phyloP scores from a whole-genome alignment of 2,888 invertebrate genomes.

The Acrocyrtus sp. region DNA sequence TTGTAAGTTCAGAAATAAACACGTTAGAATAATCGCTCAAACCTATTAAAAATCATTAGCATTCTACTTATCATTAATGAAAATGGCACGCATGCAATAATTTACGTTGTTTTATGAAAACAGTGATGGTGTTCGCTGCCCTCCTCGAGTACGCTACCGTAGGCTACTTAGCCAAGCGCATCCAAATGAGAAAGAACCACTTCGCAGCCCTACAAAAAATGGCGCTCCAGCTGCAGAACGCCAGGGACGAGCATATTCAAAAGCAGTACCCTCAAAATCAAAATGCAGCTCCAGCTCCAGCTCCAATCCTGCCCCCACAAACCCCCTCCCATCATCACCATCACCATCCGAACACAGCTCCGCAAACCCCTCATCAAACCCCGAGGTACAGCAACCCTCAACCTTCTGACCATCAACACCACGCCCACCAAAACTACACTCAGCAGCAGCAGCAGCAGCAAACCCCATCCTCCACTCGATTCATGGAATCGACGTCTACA shows the following conservation, averaged over 20 bases:
- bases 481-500: conserved; percentile 21
- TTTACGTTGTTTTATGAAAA: no score
- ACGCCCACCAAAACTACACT: conserved; percentile 6
- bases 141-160: conserved; percentile 97
- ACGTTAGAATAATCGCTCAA: no score
- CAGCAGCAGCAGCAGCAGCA: conserved; percentile 1
- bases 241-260: conserved; percentile 52
- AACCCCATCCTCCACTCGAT: neutral
- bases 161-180: conserved; percentile 96
- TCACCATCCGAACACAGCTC: conserved; percentile 1
- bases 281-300: neutral
- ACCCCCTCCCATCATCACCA: conserved; percentile 1
- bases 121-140: conserved; percentile 99
- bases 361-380: neutral
- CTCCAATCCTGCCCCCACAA: conserved; percentile 10
- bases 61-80: no score
- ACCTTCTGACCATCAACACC: conserved; percentile 1
- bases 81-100: no score
- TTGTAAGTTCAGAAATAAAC: no score
- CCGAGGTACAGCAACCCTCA: neutral
- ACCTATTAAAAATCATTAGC: no score
- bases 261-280: conserved; percentile 44
- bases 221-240: conserved; percentile 79
- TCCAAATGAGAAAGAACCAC: conserved; percentile 94
- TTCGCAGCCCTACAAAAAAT: conserved; percentile 90